Conservation (phyloP, 2,797 vertebrate species). For the Mormyrops attenuatus region DNA sequence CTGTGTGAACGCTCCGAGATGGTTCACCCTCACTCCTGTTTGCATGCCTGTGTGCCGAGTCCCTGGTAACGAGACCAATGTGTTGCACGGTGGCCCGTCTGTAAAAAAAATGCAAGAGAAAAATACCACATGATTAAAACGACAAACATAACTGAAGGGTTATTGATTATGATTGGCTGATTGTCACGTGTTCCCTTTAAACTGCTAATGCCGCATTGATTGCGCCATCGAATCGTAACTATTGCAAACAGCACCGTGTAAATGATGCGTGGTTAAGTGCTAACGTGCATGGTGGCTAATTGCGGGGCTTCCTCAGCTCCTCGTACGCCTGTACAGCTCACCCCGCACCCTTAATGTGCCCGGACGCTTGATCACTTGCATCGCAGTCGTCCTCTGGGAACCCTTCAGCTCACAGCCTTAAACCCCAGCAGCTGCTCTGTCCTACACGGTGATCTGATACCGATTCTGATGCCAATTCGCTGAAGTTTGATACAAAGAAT, state of each 20-base stretch:
- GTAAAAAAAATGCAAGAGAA: background rate
- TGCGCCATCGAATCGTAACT: background rate
- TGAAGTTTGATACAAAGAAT: background rate
- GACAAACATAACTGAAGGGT: background rate
- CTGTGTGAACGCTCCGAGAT: background rate
- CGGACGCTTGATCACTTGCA: background rate
- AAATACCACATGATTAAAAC: background rate
- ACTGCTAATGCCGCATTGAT: background rate
- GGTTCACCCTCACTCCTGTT: background rate
- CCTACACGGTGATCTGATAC: background rate
- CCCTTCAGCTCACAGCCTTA: constrained; percentile 21
- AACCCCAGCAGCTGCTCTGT: constrained; percentile 16
- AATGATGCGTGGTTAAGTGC: background rate
- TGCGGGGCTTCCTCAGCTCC: background rate
- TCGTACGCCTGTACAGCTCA: background rate
- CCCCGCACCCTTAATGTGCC: background rate
- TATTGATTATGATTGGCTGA: constrained; percentile 4
- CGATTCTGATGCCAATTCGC: background rate
- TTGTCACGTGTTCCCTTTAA: background rate
- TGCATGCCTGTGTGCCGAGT: background rate
- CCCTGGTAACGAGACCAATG: background rate
- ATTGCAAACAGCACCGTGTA: background rate
- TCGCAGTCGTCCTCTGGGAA: background rate
- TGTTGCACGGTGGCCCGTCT: background rate
- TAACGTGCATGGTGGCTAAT: background rate